Evolutionary conservation across 2,797 vertebrate species (phyloP), one percentile per base, ranked within the genome.

Genomic region (Oreonectes daqikongensis): DNA sequence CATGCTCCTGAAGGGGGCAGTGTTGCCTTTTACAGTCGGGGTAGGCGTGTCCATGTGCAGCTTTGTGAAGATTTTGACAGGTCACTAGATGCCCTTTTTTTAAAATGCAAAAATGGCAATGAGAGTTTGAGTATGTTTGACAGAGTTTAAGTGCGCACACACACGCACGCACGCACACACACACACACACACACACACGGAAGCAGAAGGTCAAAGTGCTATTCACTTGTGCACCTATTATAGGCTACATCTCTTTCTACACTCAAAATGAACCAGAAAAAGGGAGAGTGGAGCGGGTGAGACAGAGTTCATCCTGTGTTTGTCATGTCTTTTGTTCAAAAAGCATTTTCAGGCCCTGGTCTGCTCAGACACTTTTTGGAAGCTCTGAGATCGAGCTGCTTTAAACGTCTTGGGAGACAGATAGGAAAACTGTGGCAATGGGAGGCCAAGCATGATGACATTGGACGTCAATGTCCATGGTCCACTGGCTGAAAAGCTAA

Each of bases 91-190:
- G 80, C 48, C 64, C 75, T 78, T 63, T 76, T 30, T 76, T 80
- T 75, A 68, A 82, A 82, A 82, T 84, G 46, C 78, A 84, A 75
- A 63, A 70, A 42, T 26, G 46, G 75, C 52, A 61, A 40, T 32
- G 40, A 75, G 32, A 65, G 71, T 26, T 50, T 78, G 74, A 48
- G 64, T 50, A 69, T 75, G 75, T 75, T 65, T 72, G 67, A 72
- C 44, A 71, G 52, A 75, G 53, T 52, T 50, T 55, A 65, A 73
- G 64, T 48, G 72, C 38, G 67, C 53, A 50, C 66, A 64, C 55
- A 70, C 60, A 57, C 66, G 55, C 55, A 72, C 42, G 11, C 24
- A 52, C 53, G n/a, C n/a, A n/a, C 57, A 75, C 38, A 71, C 53
- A 50, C 66, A 64, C 55, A 70, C 60, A 57, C 66, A 57, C 55